phyloP scores from a whole-genome alignment of 2,888 invertebrate species.

The Eupsilia transversa region DNA sequence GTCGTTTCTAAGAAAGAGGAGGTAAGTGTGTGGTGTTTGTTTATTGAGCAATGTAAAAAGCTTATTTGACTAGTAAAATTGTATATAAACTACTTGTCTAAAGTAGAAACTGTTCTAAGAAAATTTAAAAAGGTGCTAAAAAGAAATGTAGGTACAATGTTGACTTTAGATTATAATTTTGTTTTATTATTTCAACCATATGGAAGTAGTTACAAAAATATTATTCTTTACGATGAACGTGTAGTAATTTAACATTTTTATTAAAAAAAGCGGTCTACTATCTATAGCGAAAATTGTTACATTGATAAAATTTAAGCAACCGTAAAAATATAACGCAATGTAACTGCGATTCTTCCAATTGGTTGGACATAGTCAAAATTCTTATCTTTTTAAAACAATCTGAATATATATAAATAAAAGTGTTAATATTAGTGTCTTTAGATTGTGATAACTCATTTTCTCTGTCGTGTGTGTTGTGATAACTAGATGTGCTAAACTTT shows the following conservation, averaged over 20 bases:
- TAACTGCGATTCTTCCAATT: slow-evolving; percentile 27
- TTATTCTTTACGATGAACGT: neutral
- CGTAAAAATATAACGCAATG: neutral
- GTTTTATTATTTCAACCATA: slow-evolving; percentile 15
- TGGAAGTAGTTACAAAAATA: neutral
- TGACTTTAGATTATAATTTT: slow-evolving; percentile 4
- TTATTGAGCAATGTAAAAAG: slow-evolving; percentile 72
- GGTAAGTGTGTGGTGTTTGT: slow-evolving; percentile 78
- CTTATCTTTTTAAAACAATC: slow-evolving; percentile 6
- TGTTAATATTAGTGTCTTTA: slow-evolving; percentile 51
- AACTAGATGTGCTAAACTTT: slow-evolving; percentile 83
- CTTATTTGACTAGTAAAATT: slow-evolving; percentile 62
- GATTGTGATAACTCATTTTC: slow-evolving; percentile 67
- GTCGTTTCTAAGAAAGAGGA: slow-evolving; percentile 87
- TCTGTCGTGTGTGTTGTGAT: slow-evolving; percentile 77
- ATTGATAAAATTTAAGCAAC: neutral
- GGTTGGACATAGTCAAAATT: slow-evolving; percentile 27
- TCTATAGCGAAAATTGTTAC: neutral
- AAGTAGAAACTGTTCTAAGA: slow-evolving; percentile 24
- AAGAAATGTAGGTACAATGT: neutral
- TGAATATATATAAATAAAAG: slow-evolving; percentile 28
- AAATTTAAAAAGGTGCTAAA: neutral
- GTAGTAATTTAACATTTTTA: neutral
- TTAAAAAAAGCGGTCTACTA: too few relatives aligned
- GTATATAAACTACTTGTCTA: slow-evolving; percentile 48